Base-by-base conservation (phyloP, 2,113 vertebrate genomes). In the Elephas maximus region DNA sequence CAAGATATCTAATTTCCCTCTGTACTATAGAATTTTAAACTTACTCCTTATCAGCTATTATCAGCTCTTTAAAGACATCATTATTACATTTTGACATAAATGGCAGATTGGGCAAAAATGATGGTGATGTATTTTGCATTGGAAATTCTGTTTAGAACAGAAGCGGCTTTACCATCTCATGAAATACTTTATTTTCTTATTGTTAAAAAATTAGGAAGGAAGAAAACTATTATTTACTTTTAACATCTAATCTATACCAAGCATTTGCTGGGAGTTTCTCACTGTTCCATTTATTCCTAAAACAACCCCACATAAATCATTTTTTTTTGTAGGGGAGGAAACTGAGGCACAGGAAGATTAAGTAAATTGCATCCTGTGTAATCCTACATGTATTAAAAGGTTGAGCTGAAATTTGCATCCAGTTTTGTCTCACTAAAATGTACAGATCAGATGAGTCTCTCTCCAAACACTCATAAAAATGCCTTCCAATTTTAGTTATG, bases 71-170 rank as follows among this genome's bases (percentile, higher is more conserved):
- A 37, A 48, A 83, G 69, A 44, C 37, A 67, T 81, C 44, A 57
- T 86, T 95, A n/a, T 93, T 89, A 92, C 63, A 65, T 74, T 65
- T 78, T 90, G 37, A 74, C 21, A 51, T 63, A 91, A 88, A 71
- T 88, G 67, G 44, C 45, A 94, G 71, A 21, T 84, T 77, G 77
- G 65, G 6, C 26, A 94, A 95, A 89, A 96, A 73, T 60, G 26
- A 80, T 83, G 48, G 8, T 63, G 79, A 0, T 84, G 5, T 74
- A 21, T 87, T 93, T 95, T 93, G 21, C 69, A 28, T 80, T 76
- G n/a, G 45, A 90, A 95, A 91, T 94, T 84, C 53, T 87, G 1
- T 92, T 92, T 78, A 24, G 44, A 33, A 15, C 23, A 94, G 90
- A 93, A 95, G 65, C 5, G 88, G 17, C 84, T 53, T 14, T 6